Base-by-base conservation (phyloP, 2,888 invertebrate genomes). In the Torymus auratus region DNA sequence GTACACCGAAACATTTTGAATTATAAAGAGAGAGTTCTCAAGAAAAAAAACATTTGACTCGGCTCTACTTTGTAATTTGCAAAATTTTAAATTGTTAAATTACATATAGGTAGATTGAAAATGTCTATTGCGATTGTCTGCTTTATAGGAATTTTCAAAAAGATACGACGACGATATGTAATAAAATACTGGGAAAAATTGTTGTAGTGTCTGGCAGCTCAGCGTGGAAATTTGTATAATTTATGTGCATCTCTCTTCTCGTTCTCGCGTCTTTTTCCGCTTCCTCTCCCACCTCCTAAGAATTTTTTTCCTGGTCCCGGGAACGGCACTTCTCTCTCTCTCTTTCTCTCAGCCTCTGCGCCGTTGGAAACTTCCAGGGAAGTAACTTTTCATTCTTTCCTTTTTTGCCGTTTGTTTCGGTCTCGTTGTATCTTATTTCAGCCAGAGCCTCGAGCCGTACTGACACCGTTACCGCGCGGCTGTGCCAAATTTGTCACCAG, bases 401-500 rank as follows among this genome's bases (percentile, higher is more conserved):
- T 72, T 81, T 70, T 81, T 72, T 17, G 55, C 72, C 69, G 64
- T 78, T 81, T 81, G 77, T 81, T 81, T 81, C 74, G 28, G 11
- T 62, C 62, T 68, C 69, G 53, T 81, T 81, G 81, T 78, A 81
- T 81, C 73, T 81, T 81, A 81, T 78, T 81, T 78, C 62, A 65
- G 50, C 17, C 28, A 77, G 73, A 74, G 65, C 69, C 60, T 17
- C 72, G 73, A 74, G 65, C 69, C 60, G 68, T 60, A 73, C 65
- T 74, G 77, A 73, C 74, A 73, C 53, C 73, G 58, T 69, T 69
- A 74, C 62, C 60, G 61, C 17, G 70, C 17, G 70, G 53, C 69
- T 60, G 74, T 81, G 81, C 78, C 81, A 81, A 81, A 81, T 81
- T 78, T 81, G 74, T 78, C 74, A 78, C 73, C 15, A 55, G 68